Evolutionary conservation across 2,113 vertebrate species (phyloP).

Genomic region (Sinosuthora webbiana): DNA sequence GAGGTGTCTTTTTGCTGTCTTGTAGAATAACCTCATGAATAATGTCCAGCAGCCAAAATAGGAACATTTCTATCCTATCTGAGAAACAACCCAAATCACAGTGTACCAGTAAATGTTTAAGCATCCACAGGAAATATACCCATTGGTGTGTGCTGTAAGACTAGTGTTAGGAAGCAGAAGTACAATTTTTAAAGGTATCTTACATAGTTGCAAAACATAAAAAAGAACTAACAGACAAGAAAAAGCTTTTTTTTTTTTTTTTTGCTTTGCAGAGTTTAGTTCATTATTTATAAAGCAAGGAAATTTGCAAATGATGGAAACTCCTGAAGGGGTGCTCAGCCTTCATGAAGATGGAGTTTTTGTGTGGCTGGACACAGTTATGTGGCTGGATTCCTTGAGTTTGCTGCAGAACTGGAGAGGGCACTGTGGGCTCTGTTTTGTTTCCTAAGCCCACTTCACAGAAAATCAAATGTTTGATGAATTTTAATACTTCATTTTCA

Average conservation of each 20-base stretch:
- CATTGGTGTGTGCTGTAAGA: not conserved
- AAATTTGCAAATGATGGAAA: not conserved
- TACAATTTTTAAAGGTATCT: not conserved
- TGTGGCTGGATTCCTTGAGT: not conserved
- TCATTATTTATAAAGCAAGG: not conserved
- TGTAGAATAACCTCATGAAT: not conserved
- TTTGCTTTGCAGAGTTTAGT: not conserved
- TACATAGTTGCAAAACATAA: not conserved
- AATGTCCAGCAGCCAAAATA: not conserved
- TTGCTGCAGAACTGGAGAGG: constrained; percentile 56
- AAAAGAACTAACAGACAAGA: not conserved
- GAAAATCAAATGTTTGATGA: not conserved
- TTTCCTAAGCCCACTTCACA: not conserved
- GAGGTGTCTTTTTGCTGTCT: not conserved
- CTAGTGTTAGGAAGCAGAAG: not conserved
- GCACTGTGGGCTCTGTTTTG: constrained; percentile 59
- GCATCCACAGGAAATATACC: not conserved
- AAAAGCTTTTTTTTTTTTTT: not conserved
- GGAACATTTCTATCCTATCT: not conserved
- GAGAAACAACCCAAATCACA: not conserved
- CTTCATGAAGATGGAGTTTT: not conserved
- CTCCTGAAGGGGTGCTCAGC: not conserved
- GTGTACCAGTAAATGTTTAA: not conserved
- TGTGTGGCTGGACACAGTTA: not conserved
- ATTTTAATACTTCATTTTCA: not conserved